A percentile compares a stretch with the other conserved stretches of the same genome.
These are phyloP conservation scores for Argynnis bischoffii DNA, from an alignment of 2,888 invertebrate genomes.

Conservation along the genomic window DNA sequence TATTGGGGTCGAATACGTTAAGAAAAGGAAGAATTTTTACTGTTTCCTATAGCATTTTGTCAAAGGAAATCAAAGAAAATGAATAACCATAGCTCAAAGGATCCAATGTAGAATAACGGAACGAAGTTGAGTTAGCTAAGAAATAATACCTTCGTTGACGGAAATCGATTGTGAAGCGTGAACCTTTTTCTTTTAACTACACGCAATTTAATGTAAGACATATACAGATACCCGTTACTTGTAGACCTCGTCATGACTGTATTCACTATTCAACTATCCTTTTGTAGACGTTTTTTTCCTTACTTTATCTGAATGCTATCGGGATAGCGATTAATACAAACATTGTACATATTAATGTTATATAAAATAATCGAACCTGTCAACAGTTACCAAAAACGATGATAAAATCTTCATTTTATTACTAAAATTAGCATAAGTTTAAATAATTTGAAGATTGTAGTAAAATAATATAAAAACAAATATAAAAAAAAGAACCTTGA, in stretches of 20 bases:
- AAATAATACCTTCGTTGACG: slow-evolving; percentile 22
- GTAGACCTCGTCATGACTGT: background rate
- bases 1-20: slow-evolving; percentile 36
- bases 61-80: slow-evolving; percentile 37
- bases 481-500: too few species aligned
- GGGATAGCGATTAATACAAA: too few species aligned
- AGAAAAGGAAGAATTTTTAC: slow-evolving; percentile 35
- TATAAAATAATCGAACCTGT: too few species aligned
- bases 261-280: background rate
- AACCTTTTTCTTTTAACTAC: slow-evolving; percentile 22
- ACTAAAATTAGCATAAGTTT: too few species aligned
- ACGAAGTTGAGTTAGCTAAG: slow-evolving; percentile 27
- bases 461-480: too few species aligned
- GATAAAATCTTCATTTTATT: too few species aligned
- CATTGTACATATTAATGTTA: too few species aligned
- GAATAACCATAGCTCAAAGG: slow-evolving; percentile 35
- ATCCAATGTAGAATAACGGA: slow-evolving; percentile 32
- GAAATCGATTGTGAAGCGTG: slow-evolving; percentile 18
- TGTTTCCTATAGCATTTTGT: slow-evolving; percentile 37
- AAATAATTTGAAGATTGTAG: too few species aligned
- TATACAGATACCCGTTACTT: background rate
- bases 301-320: too few species aligned
- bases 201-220: slow-evolving; percentile 4
- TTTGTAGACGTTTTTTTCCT: too few species aligned
- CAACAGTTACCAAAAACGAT: too few species aligned